Evolutionary conservation across 2,888 invertebrate genomes (phyloP), one percentile per base, ranked within the genome.

Genomic region (Napeogenes sylphis): DNA sequence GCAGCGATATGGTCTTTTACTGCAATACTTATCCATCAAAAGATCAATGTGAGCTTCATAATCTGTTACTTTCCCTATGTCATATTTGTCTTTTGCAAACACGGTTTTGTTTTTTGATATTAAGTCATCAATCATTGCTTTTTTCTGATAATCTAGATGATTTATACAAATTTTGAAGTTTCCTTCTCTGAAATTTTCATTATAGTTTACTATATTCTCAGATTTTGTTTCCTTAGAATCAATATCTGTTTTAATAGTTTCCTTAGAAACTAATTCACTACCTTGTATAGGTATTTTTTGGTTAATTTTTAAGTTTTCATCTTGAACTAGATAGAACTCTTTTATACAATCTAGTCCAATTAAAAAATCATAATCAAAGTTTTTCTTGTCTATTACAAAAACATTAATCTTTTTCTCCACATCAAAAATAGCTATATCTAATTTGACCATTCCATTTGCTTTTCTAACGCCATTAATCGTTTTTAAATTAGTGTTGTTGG

Each of bases 331-430:
- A 12, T 70, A 10, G 67, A 73, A 73, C 12, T 56, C 21, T 70
- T 72, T 64, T 67, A 71, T 73, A 14, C 61, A 66, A 56, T 72
- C 71, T 58, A 73, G 66, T 35, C 73, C 71, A 63, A 72, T 68
- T 21, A 73, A 56, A 58, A 73, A 72, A 64, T 75, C 68, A 66
- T 71, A 71, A 6, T 69, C 56, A 60, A 75, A 75, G 55, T 73
- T 68, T 61, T 70, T 13, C 58, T 68, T 32, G 57, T 71, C 69
- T 45, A 72, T 65, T 8, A 72, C 65, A 63, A 66, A 73, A 58
- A 73, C 57, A 67, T 70, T 35, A 0, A 71, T 38, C 55, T 68
- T 53, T 59, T 64, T 58, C 66, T 73, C 71, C 4, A 70, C 56
- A 2, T 71, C 42, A 59, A 62, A 69, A 2, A 69, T 69, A 47